These are phyloP conservation scores for Nesidiocoris tenuis DNA, from an alignment of 2,888 invertebrate species.

Conservation along the genomic window DNA sequence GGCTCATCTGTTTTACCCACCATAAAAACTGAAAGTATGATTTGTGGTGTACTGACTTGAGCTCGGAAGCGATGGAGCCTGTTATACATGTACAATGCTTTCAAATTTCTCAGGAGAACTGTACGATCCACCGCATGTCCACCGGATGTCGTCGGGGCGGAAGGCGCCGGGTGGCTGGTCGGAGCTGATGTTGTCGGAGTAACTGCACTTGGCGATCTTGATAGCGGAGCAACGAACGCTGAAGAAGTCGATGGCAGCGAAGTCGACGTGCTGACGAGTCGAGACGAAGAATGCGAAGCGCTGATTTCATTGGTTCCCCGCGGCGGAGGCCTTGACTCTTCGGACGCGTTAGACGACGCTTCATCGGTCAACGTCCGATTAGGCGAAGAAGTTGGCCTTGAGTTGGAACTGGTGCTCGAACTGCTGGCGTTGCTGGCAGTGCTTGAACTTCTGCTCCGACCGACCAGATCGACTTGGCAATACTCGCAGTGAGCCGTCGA, in stretches of 20 bases:
- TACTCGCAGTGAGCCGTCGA: constrained; percentile 4
- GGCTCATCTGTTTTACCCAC: neutral
- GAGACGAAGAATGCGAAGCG: constrained; percentile 49
- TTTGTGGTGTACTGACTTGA: constrained; percentile 14
- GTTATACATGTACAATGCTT: constrained; percentile 41
- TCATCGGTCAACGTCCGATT: neutral
- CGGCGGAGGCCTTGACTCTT: constrained; percentile 13
- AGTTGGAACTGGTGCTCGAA: constrained; percentile 16
- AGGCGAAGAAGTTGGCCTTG: neutral
- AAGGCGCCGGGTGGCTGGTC: neutral
- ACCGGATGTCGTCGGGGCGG: neutral
- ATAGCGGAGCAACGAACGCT: neutral
- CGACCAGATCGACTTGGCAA: constrained; percentile 21
- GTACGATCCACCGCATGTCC: neutral
- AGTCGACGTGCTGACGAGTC: constrained; percentile 31
- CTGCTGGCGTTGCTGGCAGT: constrained; percentile 1
- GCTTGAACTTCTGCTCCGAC: neutral
- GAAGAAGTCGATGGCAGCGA: constrained; percentile 1
- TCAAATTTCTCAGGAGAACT: neutral
- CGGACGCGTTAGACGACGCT: neutral
- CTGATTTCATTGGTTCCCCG: constrained; percentile 49
- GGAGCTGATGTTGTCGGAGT: neutral
- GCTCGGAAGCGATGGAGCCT: constrained; percentile 43
- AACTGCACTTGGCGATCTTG: neutral
- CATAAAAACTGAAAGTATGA: neutral